Evolutionary conservation across 2,797 vertebrate species (phyloP), one percentile per base, ranked within the genome.

Genomic region (Phaenicophaeus curvirostris): DNA sequence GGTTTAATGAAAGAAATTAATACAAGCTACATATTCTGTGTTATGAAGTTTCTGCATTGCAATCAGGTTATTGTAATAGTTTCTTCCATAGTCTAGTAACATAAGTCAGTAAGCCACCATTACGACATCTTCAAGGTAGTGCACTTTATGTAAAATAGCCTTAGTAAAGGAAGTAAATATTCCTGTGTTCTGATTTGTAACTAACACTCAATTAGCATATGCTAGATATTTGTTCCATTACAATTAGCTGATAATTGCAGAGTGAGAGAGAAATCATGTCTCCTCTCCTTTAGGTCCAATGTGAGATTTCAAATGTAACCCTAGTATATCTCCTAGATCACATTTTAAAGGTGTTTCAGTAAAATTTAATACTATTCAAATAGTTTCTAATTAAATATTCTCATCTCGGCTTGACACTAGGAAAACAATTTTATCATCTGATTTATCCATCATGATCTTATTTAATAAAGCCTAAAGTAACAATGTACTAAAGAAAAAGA

Each of bases 391-490:
- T 24, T 66, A 89, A 76, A 46, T 48, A 84, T 21, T 57, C 39
- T 61, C 19, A 25, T 78, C 46, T 82, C 53, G 61, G 24, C 37
- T 8, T 83, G 51, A 57, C 63, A 46, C n/a, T 48, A 28, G 23
- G 48, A 83, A 89, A 79, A 65, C 19, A 69, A 33, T 41, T 83
- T 65, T 76, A 63, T 90, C 50, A 80, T 76, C 46, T 51, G 16
- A 35, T 75, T 69, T 67, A 51, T 62, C 54, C 31, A 67, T 46
- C 1, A 0, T 37, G 42, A 25, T 62, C 53, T 87, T n/a, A 83
- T 67, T 79, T 72, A 75, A 87, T 58, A 75, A 72, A 79, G 33
- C 18, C 24, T 75, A 46, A 84, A 75, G 17, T 59, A 86, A 57
- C 11, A 46, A n/a, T 5, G 7, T 58, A 48, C 33, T 48, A 46